A percentile compares a stretch with the other conserved stretches of the same genome.
Conservation (phyloP, 2,888 invertebrate species). For the Pterostichus madidus region DNA sequence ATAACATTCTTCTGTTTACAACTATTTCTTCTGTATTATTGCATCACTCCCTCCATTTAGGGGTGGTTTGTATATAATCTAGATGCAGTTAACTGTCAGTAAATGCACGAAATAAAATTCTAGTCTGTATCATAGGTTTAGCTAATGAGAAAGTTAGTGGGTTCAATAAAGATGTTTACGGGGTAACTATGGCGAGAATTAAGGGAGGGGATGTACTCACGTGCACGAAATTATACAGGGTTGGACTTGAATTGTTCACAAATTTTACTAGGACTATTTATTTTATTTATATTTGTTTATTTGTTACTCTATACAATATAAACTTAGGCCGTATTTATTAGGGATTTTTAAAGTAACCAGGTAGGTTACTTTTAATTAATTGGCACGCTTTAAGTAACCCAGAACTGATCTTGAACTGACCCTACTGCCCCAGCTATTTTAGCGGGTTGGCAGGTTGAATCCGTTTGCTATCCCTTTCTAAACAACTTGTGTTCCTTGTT, state of each 20-base stretch:
- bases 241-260: not conserved
- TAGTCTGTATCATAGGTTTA: not conserved
- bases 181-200: conserved; percentile 62
- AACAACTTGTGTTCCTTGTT: too few species aligned
- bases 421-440: too few species aligned
- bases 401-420: too few species aligned
- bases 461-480: too few species aligned
- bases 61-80: not conserved
- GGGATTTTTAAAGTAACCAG: too few species aligned
- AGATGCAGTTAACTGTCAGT: not conserved
- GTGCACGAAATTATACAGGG: conserved; percentile 21
- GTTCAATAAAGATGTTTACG: conserved; percentile 64
- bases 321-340: too few species aligned
- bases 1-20: too few species aligned
- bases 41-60: not conserved
- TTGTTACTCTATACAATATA: not conserved
- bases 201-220: conserved; percentile 16
- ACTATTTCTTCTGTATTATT: not conserved
- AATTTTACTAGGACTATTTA: not conserved
- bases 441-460: too few species aligned
- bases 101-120: not conserved
- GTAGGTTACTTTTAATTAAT: too few species aligned
- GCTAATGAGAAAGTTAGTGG: conserved; percentile 21
- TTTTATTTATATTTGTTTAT: not conserved
- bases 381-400: too few species aligned